Base-by-base conservation (phyloP, 2,797 vertebrate genomes). In the Paramormyrops hopkinsi region DNA sequence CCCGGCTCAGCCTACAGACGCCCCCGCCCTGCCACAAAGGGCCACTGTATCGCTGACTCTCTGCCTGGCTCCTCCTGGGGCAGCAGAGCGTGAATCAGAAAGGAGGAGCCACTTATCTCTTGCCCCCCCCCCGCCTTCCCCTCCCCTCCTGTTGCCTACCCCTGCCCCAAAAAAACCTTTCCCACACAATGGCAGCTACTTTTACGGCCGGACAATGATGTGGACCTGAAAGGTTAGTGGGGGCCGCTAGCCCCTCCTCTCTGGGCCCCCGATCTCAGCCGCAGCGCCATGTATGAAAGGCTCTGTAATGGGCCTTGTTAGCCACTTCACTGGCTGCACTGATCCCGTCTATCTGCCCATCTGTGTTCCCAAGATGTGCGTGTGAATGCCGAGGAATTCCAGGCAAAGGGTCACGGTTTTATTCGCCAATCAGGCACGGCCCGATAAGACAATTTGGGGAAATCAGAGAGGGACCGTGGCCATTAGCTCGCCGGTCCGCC, bases 1-100 rank as follows among this genome's bases (percentile, higher is more conserved):
- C 90, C 91, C 90, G 90, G 91, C 93, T 89, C 89, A 90, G 91
- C 93, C 93, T 91, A 94, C 91, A 95, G 92, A 92, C 93, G 51
- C 93, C 94, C 95, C 97, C 97, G 97, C 96, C 95, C 94, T 92
- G 94, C 95, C 97, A 99, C 97, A 99, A 99, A 99, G 97, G 96
- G 95, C 95, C 96, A 98, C 97, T 99, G 96, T 97, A 91, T 95
- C 93, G 87, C 92, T 89, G 46, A 91, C 93, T 84, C 88, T 90
- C 92, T 96, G 96, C 94, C 12, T 89, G 92, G 96, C 94, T 93
- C 92, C 94, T 94, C 93, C 93, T 93, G 91, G 93, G 94, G 94
- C 96, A 97, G 95, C 94, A 94, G 95, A 97, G 96, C 97, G 93
- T 95, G 96, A 97, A 96, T 95, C 93, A 92, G 92, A 92, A 92